Base-by-base conservation (phyloP, 2,797 vertebrate genomes). In the Coccyzus lansbergi region DNA sequence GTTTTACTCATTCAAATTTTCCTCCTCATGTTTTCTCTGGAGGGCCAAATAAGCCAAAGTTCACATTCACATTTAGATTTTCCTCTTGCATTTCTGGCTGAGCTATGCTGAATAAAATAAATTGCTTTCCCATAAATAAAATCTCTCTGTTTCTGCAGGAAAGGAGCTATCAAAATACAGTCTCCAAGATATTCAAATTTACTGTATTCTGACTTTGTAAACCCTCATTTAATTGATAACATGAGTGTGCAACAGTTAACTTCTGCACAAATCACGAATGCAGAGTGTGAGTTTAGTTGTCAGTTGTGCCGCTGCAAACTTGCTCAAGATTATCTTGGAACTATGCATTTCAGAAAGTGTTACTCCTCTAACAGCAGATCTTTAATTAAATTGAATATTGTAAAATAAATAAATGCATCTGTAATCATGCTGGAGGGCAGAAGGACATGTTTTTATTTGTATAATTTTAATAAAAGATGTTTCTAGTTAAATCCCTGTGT, bases 381-480 rank as follows among this genome's bases (percentile, higher is more conserved):
- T 96, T 96, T 92, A 95, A 96, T 94, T 93, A 93, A 86, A 92
- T 90, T 86, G 87, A 83, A 80, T 91, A 93, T 65, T 88, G 53
- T 91, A 87, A 95, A 92, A 92, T 93, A 96, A 95, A 93, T 94
- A 95, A 92, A 93, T 68, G 74, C 68, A 78, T 93, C 82, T 93
- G 71, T 92, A 95, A 94, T 92, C 82, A 93, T 53, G 69, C 89
- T 91, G 87, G 72, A 96, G 91, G 84, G 91, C 60, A 89, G 85
- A 93, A 93, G 60, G 71, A 93, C 82, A 96, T 85, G 68, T 91
- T 95, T 94, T 90, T 93, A 93, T 94, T 93, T 95, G 89, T 89
- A 78, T 0, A 7, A 90, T 96, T 92, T 96, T 93, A 94, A 93
- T 94, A 96, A 95, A 95, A 94, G 72, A 93, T 81, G 42, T 83